Base-by-base conservation (phyloP, 2,797 vertebrate genomes). In the Oophaga sylvatica region DNA sequence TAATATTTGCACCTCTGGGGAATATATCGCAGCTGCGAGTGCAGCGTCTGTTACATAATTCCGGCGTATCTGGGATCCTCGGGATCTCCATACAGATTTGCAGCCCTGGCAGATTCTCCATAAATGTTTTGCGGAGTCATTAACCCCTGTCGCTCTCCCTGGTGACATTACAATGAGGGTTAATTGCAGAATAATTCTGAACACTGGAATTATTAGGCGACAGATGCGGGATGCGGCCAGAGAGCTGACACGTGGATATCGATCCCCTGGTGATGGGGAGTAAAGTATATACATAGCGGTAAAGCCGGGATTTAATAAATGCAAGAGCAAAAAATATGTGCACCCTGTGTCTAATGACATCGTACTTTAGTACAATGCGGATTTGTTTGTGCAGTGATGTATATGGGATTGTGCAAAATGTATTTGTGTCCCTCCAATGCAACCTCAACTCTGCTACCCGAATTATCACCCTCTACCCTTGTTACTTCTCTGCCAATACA, bases 1-100 rank as follows among this genome's bases (percentile, higher is more conserved):
- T 56, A 77, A 77, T 77, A 77, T 77, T 56, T 77, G 45, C 48
- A 53, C 75, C 75, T 56, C 75, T 56, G 1, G 75, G 73, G 75
- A 77, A n/a, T 26, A 7, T 9, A 9, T 20, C 45, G 22, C 48
- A 77, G 75, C 75, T 77, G 75, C 20, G 73, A 53, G 22, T 15
- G 45, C 48, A n/a, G 2, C 75, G 75, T 26, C 75, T 77, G 20
- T 15, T 5, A 48, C 22, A 56, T 53, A 56, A 7, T 56, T 76
- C 35, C 73, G 41, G 8, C 73, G 45, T 48, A 45, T 76, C 35
- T 13, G 70, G 71, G 41, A 48, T 75, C 41, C 10, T 13, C 22
- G 45, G n/a, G 11, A 6, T 48, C 71, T 53, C 53, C 13, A 56
- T 56, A 75, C 22, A 17, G 75, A 56, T 1, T 15, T 48, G 22